Percentiles rank a stretch among this genome's conserved stretches.
Evolutionary conservation across 2,113 vertebrate species (phyloP).

Genomic region (Zingel zingel): DNA sequence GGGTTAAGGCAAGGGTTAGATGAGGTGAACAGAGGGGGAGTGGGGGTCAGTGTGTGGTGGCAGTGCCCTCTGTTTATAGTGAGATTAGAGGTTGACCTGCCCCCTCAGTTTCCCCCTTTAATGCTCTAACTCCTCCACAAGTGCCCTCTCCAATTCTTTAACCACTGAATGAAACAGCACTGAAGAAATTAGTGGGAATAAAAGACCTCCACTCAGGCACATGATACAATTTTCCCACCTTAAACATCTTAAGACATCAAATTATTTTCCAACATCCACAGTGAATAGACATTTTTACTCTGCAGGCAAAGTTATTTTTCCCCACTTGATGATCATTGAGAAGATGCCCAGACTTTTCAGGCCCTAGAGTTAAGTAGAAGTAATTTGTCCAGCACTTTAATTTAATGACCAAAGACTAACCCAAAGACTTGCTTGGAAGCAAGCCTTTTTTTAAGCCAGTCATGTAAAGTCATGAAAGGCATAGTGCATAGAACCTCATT

Average conservation of each 20-base stretch:
- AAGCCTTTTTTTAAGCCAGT: too few relatives aligned
- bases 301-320: neutral
- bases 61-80: slow-evolving; percentile 38
- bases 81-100: slow-evolving; percentile 54
- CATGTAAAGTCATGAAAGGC: neutral
- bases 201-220: neutral
- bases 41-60: slow-evolving; percentile 35
- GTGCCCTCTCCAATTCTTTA: slow-evolving; percentile 5
- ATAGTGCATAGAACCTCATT: neutral
- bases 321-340: slow-evolving; percentile 7
- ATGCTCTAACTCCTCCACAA: neutral
- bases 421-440: too few relatives aligned
- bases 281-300: neutral
- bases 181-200: slow-evolving; percentile 3
- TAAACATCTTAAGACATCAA: slow-evolving; percentile 1
- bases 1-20: slow-evolving; percentile 21
- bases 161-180: neutral
- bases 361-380: too few relatives aligned
- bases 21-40: slow-evolving; percentile 34
- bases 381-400: too few relatives aligned
- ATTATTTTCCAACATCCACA: slow-evolving; percentile 18
- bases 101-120: neutral
- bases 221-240: neutral
- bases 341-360: slow-evolving; percentile 10
- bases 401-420: too few relatives aligned